Conservation (phyloP, 2,888 invertebrate genomes). For the Drosophila recens region DNA sequence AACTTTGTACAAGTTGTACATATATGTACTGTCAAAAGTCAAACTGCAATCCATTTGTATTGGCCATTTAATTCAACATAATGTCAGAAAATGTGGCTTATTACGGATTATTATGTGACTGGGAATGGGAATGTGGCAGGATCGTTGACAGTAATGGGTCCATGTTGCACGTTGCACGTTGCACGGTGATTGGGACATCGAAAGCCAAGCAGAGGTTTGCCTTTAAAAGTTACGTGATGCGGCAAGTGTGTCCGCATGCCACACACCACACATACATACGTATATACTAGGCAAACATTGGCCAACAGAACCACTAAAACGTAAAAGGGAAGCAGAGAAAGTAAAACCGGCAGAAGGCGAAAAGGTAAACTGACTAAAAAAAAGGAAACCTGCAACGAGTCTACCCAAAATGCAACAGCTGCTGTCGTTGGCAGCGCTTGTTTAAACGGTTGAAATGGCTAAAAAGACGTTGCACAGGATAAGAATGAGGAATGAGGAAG, state of each 20-base stretch:
- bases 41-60: not conserved
- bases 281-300: slow-evolving; percentile 22
- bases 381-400: slow-evolving; percentile 9
- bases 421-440: slow-evolving; percentile 30
- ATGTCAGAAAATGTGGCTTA: slow-evolving; percentile 1
- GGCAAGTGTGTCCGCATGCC: slow-evolving; percentile 48
- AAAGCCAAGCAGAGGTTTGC: slow-evolving; percentile 39
- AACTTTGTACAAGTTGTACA: not conserved
- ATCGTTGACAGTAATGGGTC: slow-evolving; percentile 24
- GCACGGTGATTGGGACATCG: slow-evolving; percentile 15
- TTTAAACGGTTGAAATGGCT: slow-evolving; percentile 30
- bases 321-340: slow-evolving; percentile 5
- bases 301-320: slow-evolving; percentile 43
- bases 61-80: not conserved
- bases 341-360: not conserved
- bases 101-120: slow-evolving; percentile 18
- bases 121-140: slow-evolving; percentile 6
- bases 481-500: not conserved
- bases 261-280: slow-evolving; percentile 26
- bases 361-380: slow-evolving; percentile 12
- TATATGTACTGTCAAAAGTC: not conserved
- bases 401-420: slow-evolving; percentile 44
- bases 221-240: slow-evolving; percentile 49
- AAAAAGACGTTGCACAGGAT: slow-evolving; percentile 37
- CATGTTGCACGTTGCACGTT: not conserved